A percentile compares a stretch with the other conserved stretches of the same genome.
Evolutionary conservation across 2,113 vertebrate genomes (phyloP).

Genomic region (Cololabis saira): DNA sequence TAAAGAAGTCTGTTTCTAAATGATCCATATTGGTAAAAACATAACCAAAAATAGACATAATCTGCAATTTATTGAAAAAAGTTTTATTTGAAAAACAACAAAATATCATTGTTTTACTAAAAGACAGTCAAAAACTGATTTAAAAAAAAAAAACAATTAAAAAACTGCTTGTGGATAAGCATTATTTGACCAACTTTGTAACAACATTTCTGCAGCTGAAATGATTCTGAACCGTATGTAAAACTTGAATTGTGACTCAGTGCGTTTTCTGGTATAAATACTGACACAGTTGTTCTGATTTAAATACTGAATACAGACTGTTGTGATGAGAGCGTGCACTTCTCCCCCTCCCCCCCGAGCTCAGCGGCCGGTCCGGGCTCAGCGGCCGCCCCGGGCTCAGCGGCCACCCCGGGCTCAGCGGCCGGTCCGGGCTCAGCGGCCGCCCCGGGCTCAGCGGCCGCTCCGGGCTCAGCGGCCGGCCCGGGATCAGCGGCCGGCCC

Average conservation of each 20-base stretch:
- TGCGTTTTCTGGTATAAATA: conserved; percentile 16
- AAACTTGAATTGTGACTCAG: conserved; percentile 2
- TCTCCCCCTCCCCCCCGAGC: not conserved
- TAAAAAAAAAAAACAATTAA: conserved; percentile 4
- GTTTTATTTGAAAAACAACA: conserved; percentile 49
- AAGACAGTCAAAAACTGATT: not conserved
- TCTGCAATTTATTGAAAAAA: conserved; percentile 2
- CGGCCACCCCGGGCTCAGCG: conserved; percentile 47
- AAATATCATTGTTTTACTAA: not conserved
- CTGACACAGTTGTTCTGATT: not conserved
- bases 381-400: conserved; percentile 37
- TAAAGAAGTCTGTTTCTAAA: not conserved
- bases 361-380: conserved; percentile 47
- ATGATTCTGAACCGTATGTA: conserved; percentile 12
- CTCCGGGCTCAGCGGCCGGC: conserved; percentile 40
- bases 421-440: conserved; percentile 19
- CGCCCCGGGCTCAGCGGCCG: conserved; percentile 39
- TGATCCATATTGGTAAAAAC: not conserved
- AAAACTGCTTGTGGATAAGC: conserved; percentile 1
- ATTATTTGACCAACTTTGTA: not conserved
- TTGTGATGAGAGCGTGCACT: not conserved
- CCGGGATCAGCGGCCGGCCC: conserved; percentile 43
- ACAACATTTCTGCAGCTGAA: conserved; percentile 12
- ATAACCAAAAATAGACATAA: conserved; percentile 3
- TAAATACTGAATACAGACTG: conserved; percentile 23